Evolutionary conservation across 2,113 vertebrate genomes (phyloP), one percentile per base, ranked within the genome.

Genomic region (Austrofundulus limnaeus): DNA sequence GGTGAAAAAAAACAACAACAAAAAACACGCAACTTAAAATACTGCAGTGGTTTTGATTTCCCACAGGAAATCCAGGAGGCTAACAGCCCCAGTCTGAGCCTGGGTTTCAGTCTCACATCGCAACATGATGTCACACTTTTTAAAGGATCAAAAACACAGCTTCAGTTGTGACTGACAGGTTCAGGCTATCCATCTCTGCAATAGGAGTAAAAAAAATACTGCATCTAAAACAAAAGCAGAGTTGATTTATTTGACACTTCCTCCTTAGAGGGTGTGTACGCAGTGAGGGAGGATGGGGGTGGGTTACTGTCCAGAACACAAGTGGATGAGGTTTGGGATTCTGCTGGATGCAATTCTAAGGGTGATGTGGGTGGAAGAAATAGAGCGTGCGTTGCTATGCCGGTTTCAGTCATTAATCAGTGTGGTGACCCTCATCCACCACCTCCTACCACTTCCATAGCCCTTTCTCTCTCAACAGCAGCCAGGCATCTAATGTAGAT

Each of bases 391-490:
- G 67, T 51, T 63, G 61, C 78, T 80, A 52, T 75, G 74, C 70
- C 69, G 82, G 66, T 78, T 73, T 38, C 63, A 66, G 71, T 72
- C 88, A 90, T 89, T 90, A 90, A 88, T 90, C 87, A 85, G 75
- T 45, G 62, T 65, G 42, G 38, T 59, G 76, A 81, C 82, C 82
- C 62, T 45, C 53, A 51, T 61, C 59, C 62, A 63, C 61, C 59
- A 56, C 70, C 74, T 63, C 56, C 81, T 51, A 78, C 73, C 42
- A 77, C 64, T 75, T 45, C 59, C 59, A 66, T 63, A 51, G 37
- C 63, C 63, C 52, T 73, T 75, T 70, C 56, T 48, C 58, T 75
- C 69, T 64, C 71, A 61, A 61, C 66, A 61, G 52, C 16, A 49
- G 63, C 60, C 72, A 56, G 62, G 60, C 52, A 42, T 75, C 67